Percentiles rank a stretch among this genome's conserved stretches.
Conservation (phyloP, 2,888 invertebrate species). For the Disparrhopalites patrizii region DNA sequence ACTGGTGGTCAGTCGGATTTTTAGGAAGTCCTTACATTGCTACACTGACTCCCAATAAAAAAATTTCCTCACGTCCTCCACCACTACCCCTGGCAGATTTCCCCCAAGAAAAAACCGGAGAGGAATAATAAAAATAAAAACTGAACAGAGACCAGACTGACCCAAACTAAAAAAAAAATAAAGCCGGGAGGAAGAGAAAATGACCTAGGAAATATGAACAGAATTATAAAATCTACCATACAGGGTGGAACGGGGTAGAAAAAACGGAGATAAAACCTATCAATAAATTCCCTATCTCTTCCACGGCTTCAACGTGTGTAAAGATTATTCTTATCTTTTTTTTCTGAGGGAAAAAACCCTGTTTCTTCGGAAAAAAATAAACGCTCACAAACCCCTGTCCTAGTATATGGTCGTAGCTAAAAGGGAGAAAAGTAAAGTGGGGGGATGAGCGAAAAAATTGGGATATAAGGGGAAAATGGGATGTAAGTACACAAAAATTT, state of each 20-base stretch:
- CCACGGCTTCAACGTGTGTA: no score
- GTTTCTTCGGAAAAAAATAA: no score
- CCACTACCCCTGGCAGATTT: slow-evolving; percentile 11
- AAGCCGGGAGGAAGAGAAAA: not conserved
- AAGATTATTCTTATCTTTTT: no score
- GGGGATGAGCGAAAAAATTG: not conserved
- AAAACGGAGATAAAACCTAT: not conserved
- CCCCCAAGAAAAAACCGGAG: slow-evolving; percentile 14
- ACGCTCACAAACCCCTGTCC: no score
- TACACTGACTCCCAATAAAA: no score
- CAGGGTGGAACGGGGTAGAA: not conserved
- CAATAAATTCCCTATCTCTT: not conserved
- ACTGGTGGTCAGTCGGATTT: no score
- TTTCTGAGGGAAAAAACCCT: no score
- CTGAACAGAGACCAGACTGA: not conserved
- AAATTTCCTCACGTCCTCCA: slow-evolving; percentile 11
- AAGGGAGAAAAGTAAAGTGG: slow-evolving; percentile 6
- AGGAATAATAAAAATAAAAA: slow-evolving; percentile 16
- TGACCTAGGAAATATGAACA: slow-evolving; percentile 1
- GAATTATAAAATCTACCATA: slow-evolving; percentile 6
- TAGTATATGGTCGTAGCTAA: not conserved
- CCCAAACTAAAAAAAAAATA: slow-evolving; percentile 5
- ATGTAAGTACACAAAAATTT: not conserved
- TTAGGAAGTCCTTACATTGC: no score
- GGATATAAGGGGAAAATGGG: not conserved